Evolutionary conservation across 2,888 invertebrate genomes (phyloP).

Genomic region (Choristoneura rosaceana): DNA sequence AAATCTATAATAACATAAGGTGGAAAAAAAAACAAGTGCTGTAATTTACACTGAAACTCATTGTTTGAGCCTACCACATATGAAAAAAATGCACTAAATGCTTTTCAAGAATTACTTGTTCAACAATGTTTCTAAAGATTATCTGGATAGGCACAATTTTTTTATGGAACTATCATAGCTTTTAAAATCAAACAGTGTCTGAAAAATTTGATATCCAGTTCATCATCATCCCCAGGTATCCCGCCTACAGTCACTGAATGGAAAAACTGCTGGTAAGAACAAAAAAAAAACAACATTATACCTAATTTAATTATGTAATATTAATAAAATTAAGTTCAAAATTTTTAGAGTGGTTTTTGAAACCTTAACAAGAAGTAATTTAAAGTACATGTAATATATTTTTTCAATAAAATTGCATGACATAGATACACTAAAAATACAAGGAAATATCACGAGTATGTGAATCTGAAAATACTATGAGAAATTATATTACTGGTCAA

Average conservation of each 20-base stretch:
- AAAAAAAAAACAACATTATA: not conserved
- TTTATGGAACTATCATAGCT: not conserved
- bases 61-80: not conserved
- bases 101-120: not conserved
- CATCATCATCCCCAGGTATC: not conserved
- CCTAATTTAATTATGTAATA: constrained; percentile 1
- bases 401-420: constrained; percentile 26
- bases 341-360: constrained; percentile 37
- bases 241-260: not conserved
- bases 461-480: constrained; percentile 31
- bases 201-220: not conserved
- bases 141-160: not conserved
- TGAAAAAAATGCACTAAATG: not conserved
- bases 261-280: constrained; percentile 1
- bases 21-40: constrained; percentile 49
- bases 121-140: too few species aligned
- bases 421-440: constrained; percentile 7
- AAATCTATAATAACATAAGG: constrained; percentile 39
- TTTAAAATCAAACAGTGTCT: not conserved
- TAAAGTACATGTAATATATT: constrained; percentile 12
- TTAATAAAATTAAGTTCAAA: constrained; percentile 2
- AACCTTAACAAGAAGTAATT: constrained; percentile 36
- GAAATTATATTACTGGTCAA: constrained; percentile 16
- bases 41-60: constrained; percentile 32
- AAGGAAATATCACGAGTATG: constrained; percentile 10